These are phyloP conservation scores for Synanceia verrucosa DNA, from an alignment of 2,797 vertebrate species.

Conservation along the genomic window DNA sequence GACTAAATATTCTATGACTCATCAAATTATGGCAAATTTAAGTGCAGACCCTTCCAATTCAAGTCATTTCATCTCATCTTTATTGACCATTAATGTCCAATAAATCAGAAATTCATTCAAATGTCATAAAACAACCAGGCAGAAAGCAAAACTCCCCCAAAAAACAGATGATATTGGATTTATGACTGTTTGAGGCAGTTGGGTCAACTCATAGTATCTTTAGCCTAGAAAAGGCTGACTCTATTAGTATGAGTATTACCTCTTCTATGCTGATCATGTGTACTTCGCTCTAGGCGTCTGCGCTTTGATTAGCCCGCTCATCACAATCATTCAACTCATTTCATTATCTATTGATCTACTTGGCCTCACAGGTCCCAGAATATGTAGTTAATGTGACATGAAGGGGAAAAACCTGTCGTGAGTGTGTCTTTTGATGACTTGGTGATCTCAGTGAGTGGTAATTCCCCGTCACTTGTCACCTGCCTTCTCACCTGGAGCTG, in stretches of 20 bases:
- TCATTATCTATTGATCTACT: constrained; percentile 5
- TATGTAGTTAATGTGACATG: neutral
- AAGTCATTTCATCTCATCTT: neutral
- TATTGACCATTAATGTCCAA: neutral
- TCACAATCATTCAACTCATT: neutral
- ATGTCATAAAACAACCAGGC: neutral
- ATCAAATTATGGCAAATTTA: neutral
- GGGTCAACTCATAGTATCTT: neutral
- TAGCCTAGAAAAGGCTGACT: neutral
- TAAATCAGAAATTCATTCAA: neutral
- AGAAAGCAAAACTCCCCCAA: neutral
- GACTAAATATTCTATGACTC: neutral
- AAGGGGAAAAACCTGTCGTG: neutral
- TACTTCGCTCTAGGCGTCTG: neutral
- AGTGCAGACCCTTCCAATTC: neutral
- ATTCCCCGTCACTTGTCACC: constrained; percentile 21
- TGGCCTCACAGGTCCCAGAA: neutral
- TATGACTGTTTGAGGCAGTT: neutral
- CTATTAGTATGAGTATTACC: neutral
- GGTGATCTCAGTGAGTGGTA: constrained; percentile 9
- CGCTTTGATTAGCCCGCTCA: neutral
- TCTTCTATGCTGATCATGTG: constrained; percentile 5
- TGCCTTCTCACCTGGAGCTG: constrained; percentile 46
- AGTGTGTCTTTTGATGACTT: constrained; percentile 16
- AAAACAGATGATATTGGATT: neutral